Evolutionary conservation across 2,797 vertebrate species (phyloP), one percentile per base, ranked within the genome.

Genomic region (Zenarchopterus dispar): DNA sequence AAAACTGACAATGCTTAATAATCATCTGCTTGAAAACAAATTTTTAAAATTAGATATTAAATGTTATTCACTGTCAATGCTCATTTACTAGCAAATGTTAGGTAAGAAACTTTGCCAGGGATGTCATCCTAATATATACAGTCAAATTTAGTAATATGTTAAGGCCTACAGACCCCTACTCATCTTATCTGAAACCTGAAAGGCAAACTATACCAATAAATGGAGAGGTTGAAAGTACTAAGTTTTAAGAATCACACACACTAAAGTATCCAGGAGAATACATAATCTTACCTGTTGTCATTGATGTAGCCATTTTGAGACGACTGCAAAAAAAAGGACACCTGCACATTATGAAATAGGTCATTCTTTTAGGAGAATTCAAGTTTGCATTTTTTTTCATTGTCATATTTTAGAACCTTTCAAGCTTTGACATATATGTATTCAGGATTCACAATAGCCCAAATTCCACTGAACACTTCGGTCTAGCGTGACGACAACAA

Each of bases 221-320:
- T 31, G 1, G 45, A 44, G 42, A 41, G 13, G 15, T 54, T 11
- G 45, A 26, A 56, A 43, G 1, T 6, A 73, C 26, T 7, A 10
- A 43, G n/a, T 66, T 22, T 60, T 48, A 45, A 19, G 0, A 52
- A 39, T 15, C 59, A 41, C 16, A 70, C n/a, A 70, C 21, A 76
- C 13, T 73, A 39, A n/a, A 54, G 21, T 70, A 31, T 58, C 39
- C 41, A 68, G 47, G 9, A 58, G 69, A 45, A 81, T 22, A 50
- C 18, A 76, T 79, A 15, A 62, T 86, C 95, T 97, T 91, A 99
- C 97, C 97, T 97, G 96, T 94, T 95, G 87, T 99, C 97, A 8
- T 94, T 95, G 91, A 99, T 95, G 93, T 95, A 98, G 92, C 97
- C 97, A 2, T 99, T 99, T 88, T 98, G 97, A 84, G 93, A 95